Evolutionary conservation across 2,888 invertebrate species (phyloP).

Genomic region (Trachelus stipa): DNA sequence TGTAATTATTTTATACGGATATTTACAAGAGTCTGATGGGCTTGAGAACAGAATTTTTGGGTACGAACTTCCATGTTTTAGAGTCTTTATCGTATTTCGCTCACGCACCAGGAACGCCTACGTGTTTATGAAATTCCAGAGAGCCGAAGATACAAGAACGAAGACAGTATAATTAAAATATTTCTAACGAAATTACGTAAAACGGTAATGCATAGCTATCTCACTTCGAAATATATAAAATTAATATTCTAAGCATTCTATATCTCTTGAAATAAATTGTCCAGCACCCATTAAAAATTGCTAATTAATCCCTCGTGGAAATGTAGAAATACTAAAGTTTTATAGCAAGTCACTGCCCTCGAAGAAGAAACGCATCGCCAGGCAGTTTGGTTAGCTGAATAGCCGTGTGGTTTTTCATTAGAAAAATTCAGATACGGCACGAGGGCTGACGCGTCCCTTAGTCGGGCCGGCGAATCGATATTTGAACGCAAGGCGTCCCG

Average conservation of each 20-base stretch:
- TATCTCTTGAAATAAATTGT: neutral
- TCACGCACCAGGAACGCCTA: conserved; percentile 13
- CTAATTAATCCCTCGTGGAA: neutral
- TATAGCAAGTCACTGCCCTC: neutral
- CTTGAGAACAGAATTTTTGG: neutral
- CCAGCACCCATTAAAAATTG: neutral
- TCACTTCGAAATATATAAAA: neutral
- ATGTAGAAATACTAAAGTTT: neutral
- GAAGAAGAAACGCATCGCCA: neutral
- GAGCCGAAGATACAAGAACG: neutral
- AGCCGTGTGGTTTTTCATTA: conserved; percentile 10
- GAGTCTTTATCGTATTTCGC: neutral
- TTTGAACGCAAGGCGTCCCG: conserved; percentile 58
- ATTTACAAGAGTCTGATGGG: neutral
- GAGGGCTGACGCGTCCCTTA: conserved; percentile 42
- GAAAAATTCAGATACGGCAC: conserved; percentile 37
- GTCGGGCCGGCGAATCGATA: conserved; percentile 59
- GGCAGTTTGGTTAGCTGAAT: neutral
- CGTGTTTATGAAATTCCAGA: conserved; percentile 1
- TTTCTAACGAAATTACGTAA: neutral
- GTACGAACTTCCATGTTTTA: neutral
- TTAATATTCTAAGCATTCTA: neutral
- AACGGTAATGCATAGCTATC: neutral
- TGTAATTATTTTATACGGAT: neutral
- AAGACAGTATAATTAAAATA: neutral